Evolutionary conservation across 1,140 invertebrate species (phyloP).

Genomic region (Catajapyx aquilonaris): DNA sequence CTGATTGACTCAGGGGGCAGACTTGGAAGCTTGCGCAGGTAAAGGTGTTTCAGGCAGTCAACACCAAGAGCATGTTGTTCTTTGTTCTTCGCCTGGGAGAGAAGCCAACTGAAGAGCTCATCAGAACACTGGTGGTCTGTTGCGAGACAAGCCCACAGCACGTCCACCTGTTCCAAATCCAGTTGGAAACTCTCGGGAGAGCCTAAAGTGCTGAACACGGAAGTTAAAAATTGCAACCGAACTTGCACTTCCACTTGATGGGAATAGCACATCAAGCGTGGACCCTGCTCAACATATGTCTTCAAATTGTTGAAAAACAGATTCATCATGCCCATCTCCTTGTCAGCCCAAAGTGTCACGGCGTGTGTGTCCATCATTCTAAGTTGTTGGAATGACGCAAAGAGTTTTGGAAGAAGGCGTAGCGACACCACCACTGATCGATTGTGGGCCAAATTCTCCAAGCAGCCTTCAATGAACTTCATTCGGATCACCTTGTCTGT

Average conservation of each 20-base stretch:
- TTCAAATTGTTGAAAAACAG: conserved; percentile 68
- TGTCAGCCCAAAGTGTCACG: conserved; percentile 71
- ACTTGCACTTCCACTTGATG: conserved; percentile 81
- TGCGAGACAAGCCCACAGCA: conserved; percentile 72
- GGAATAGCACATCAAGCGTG: conserved; percentile 34
- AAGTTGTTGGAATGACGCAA: conserved; percentile 77
- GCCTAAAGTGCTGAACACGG: conserved; percentile 71
- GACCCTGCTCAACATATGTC: conserved; percentile 20
- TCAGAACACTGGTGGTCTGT: conserved; percentile 62
- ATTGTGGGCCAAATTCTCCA: conserved; percentile 73
- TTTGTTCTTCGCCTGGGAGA: conserved; percentile 68
- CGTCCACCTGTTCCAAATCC: conserved; percentile 66
- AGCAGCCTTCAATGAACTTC: conserved; percentile 85
- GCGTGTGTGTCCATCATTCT: conserved; percentile 59
- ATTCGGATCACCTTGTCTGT: conserved; percentile 68
- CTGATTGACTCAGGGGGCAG: conserved; percentile 69
- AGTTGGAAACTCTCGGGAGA: conserved; percentile 70
- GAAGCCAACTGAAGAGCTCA: conserved; percentile 77
- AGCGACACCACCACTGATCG: conserved; percentile 73
- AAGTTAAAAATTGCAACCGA: conserved; percentile 71
- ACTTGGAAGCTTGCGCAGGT: conserved; percentile 70
- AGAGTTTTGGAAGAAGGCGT: conserved; percentile 65
- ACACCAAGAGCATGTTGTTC: conserved; percentile 73
- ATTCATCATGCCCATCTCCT: conserved; percentile 73
- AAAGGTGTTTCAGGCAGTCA: conserved; percentile 68